Conservation (phyloP, 2,113 vertebrate genomes). For the Xenus cinereus region DNA sequence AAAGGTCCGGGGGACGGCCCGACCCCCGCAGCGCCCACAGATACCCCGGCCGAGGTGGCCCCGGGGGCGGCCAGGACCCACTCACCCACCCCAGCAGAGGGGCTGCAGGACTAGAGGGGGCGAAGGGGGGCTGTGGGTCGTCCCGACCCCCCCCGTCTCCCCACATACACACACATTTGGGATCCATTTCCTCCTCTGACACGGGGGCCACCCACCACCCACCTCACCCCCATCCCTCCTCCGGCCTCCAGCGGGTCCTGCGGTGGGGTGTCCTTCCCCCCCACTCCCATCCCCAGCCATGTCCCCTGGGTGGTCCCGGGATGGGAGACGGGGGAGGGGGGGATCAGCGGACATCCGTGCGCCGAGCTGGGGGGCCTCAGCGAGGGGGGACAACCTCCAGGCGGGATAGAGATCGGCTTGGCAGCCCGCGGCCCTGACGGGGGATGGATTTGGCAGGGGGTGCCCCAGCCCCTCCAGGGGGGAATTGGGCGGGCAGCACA, state of each 20-base stretch:
- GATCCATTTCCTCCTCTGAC: too few species aligned
- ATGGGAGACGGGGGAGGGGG: neutral
- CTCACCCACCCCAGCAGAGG: too few species aligned
- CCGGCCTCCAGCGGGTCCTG: neutral
- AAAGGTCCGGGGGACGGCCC: too few species aligned
- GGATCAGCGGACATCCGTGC: neutral
- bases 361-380: constrained; percentile 19
- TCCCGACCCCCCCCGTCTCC: too few species aligned
- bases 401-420: neutral
- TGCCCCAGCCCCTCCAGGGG: neutral
- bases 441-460: neutral
- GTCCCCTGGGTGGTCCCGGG: constrained; percentile 43
- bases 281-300: neutral
- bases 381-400: neutral
- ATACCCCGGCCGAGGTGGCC: too few species aligned
- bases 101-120: too few species aligned
- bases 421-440: neutral
- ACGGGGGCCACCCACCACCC: too few species aligned
- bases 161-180: too few species aligned
- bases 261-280: neutral
- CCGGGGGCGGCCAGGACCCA: too few species aligned
- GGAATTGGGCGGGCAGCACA: neutral
- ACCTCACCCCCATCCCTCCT: neutral
- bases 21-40: too few species aligned
- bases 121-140: too few species aligned